phyloP scores from a whole-genome alignment of 2,797 vertebrate genomes.

The Tolypeutes matacus region DNA sequence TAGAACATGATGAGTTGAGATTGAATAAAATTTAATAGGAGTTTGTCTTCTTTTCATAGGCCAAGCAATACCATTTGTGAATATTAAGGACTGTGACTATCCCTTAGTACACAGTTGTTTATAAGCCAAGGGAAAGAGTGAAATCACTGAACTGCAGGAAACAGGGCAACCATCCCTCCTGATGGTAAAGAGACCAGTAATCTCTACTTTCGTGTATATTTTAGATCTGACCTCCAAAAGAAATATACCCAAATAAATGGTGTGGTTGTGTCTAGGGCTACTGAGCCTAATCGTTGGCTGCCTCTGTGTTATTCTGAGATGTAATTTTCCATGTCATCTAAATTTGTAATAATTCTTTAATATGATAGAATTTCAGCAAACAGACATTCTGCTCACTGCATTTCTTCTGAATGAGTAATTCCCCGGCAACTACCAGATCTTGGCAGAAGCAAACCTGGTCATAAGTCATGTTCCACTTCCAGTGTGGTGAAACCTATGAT shows the following conservation, averaged over 20 bases:
- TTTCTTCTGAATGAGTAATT: constrained; percentile 87
- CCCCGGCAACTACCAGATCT: constrained; percentile 77
- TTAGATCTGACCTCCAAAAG: constrained; percentile 26
- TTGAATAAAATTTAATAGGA: constrained; percentile 41
- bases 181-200: background rate
- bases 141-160: background rate
- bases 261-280: background rate
- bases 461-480: constrained; percentile 76
- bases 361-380: constrained; percentile 76
- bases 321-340: constrained; percentile 82
- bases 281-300: constrained; percentile 58
- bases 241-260: background rate
- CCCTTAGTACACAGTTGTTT: constrained; percentile 31
- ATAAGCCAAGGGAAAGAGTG: constrained; percentile 64
- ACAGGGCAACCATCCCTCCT: background rate
- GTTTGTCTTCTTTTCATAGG: constrained; percentile 54
- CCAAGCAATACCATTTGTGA: constrained; percentile 9
- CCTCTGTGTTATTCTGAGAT: constrained; percentile 58
- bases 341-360: constrained; percentile 71
- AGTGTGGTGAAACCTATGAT: constrained; percentile 39
- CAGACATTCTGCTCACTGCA: constrained; percentile 77
- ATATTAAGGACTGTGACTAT: constrained; percentile 33
- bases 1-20: background rate
- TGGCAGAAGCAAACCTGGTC: constrained; percentile 27
- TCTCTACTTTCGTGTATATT: background rate